phyloP scores from a whole-genome alignment of 2,797 vertebrate genomes.

The Cynodonichthys magdalenae region DNA sequence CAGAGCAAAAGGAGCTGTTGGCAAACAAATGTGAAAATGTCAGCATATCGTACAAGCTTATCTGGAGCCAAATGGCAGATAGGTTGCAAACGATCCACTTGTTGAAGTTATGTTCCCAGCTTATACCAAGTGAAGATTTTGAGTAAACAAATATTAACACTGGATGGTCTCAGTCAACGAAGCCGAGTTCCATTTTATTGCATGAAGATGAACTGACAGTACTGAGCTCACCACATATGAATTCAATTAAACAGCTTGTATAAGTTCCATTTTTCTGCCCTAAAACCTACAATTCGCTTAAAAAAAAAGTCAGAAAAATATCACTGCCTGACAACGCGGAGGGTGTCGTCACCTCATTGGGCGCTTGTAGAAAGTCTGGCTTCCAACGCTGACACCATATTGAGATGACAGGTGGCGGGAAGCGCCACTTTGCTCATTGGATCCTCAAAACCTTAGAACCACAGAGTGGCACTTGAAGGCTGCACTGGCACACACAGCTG shows the following conservation, averaged over 20 bases:
- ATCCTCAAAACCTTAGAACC: conserved; percentile 29
- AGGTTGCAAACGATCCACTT: conserved; percentile 20
- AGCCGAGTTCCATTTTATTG: conserved; percentile 7
- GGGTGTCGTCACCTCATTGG: conserved; percentile 54
- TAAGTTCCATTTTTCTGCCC: conserved; percentile 13
- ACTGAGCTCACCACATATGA: conserved; percentile 15
- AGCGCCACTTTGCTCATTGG: conserved; percentile 58
- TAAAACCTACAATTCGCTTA: background rate
- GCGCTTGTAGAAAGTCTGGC: conserved; percentile 42
- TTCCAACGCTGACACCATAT: conserved; percentile 27
- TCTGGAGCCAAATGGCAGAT: conserved; percentile 32
- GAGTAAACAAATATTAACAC: no score
- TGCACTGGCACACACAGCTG: conserved; percentile 11
- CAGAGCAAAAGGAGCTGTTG: conserved; percentile 12
- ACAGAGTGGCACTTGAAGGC: conserved; percentile 62
- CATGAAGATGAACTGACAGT: conserved; percentile 15
- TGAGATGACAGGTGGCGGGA: conserved; percentile 72
- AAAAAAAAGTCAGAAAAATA: background rate
- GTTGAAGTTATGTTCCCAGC: conserved; percentile 21
- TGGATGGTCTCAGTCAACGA: background rate
- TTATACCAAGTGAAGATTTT: background rate
- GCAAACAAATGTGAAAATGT: conserved; percentile 38
- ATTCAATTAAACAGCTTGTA: conserved; percentile 15
- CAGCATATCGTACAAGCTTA: conserved; percentile 28
- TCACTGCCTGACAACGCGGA: conserved; percentile 27